Percentiles rank a stretch among this genome's conserved stretches.
phyloP scores from a whole-genome alignment of 1,140 invertebrate genomes.

The Plutomurus gul region DNA sequence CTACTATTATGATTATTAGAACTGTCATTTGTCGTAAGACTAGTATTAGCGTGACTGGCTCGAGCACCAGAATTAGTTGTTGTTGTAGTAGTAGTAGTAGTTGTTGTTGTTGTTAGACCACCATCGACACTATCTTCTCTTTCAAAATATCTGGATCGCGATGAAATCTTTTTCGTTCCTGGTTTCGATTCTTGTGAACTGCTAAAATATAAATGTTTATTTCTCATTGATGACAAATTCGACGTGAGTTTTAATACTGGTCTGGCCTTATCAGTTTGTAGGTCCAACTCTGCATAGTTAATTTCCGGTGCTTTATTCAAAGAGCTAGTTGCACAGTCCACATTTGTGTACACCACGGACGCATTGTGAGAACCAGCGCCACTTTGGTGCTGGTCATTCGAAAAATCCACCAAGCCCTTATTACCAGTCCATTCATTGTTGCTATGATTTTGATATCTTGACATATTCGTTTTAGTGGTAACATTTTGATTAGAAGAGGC shows the following conservation, averaged over 20 bases:
- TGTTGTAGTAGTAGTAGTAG: neutral
- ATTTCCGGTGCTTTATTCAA: slow-evolving; percentile 56
- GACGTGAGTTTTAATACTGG: neutral
- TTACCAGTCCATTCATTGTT: neutral
- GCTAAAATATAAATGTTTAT: slow-evolving; percentile 40
- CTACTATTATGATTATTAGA: no score
- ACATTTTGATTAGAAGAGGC: slow-evolving; percentile 54
- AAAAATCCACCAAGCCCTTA: slow-evolving; percentile 11
- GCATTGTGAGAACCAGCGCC: neutral
- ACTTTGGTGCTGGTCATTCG: neutral
- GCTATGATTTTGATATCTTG: slow-evolving; percentile 37
- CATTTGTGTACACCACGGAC: slow-evolving; percentile 54
- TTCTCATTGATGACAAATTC: slow-evolving; percentile 8
- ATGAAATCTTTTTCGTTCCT: no score
- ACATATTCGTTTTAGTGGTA: neutral
- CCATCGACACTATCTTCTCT: neutral
- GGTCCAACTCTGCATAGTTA: slow-evolving; percentile 62
- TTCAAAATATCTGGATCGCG: neutral
- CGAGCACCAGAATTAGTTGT: no score
- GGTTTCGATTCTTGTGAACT: no score
- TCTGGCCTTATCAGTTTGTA: slow-evolving; percentile 56
- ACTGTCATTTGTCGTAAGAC: no score
- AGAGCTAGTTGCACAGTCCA: slow-evolving; percentile 58
- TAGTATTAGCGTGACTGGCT: no score
- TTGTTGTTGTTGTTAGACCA: neutral